These are phyloP conservation scores for Oikopleura vanhoeffeni DNA, from an alignment of 23 tunicate species.

Conservation along the genomic window DNA sequence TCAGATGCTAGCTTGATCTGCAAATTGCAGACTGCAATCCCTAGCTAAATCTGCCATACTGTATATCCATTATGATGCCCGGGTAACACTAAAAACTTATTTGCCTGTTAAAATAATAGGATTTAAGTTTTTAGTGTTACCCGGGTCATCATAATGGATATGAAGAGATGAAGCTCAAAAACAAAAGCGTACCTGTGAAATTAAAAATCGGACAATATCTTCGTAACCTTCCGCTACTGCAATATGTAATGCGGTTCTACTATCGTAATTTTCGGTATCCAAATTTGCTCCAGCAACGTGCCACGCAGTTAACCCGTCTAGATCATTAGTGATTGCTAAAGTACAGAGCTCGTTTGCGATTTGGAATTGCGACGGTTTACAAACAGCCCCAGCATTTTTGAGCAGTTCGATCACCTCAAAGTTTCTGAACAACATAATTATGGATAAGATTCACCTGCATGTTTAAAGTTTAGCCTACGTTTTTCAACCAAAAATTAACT, in stretches of 20 bases:
- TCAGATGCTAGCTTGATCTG: too few species aligned
- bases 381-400: slow-evolving; percentile 21
- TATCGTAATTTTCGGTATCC: slow-evolving; percentile 18
- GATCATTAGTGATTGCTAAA: slow-evolving; percentile 16
- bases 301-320: slow-evolving; percentile 23
- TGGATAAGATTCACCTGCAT: neutral
- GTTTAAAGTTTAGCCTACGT: neutral
- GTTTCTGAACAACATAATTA: neutral
- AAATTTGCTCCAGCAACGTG: slow-evolving; percentile 20
- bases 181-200: neutral
- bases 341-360: slow-evolving; percentile 15
- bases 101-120: too few species aligned
- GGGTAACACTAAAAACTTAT: too few species aligned
- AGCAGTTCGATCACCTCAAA: slow-evolving; percentile 16
- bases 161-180: too few species aligned
- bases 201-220: neutral
- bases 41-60: too few species aligned
- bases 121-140: too few species aligned
- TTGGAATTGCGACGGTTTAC: neutral
- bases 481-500: too few species aligned
- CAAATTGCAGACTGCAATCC: too few species aligned
- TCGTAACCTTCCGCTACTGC: slow-evolving; percentile 16
- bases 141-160: too few species aligned
- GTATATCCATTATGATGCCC: too few species aligned
- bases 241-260: slow-evolving; percentile 18